These are phyloP conservation scores for Sebastes trivittatus DNA, from an alignment of 2,797 vertebrate species.

Conservation along the genomic window DNA sequence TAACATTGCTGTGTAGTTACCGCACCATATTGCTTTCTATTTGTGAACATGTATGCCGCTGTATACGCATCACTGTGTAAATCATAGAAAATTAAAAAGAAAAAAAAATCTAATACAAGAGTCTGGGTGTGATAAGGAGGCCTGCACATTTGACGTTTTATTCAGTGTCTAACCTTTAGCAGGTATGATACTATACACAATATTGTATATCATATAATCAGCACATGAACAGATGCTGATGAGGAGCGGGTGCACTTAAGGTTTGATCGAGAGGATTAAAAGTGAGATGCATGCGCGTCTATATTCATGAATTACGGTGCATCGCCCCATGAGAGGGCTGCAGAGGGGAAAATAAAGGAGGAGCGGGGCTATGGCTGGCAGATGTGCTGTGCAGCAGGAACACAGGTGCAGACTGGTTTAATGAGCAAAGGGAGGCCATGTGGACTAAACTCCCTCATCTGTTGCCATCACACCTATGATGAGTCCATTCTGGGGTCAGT, in stretches of 20 bases:
- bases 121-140: neutral
- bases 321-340: constrained; percentile 39
- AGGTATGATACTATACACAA: neutral
- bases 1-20: neutral
- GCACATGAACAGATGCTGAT: constrained; percentile 14
- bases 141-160: neutral
- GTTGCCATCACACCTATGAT: constrained; percentile 79
- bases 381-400: constrained; percentile 78
- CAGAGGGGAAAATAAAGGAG: constrained; percentile 30
- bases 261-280: constrained; percentile 34
- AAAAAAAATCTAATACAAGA: neutral
- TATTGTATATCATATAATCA: constrained; percentile 7
- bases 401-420: constrained; percentile 79
- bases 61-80: neutral
- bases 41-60: neutral
- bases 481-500: constrained; percentile 79
- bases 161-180: neutral
- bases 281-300: constrained; percentile 33
- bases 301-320: constrained; percentile 52
- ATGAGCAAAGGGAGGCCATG: constrained; percentile 75
- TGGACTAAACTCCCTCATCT: constrained; percentile 82
- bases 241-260: neutral
- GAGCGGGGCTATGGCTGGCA: constrained; percentile 62
- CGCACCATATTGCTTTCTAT: neutral
- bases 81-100: neutral